Conservation (phyloP, 2,113 vertebrate genomes). For the Uropsilus gracilis region DNA sequence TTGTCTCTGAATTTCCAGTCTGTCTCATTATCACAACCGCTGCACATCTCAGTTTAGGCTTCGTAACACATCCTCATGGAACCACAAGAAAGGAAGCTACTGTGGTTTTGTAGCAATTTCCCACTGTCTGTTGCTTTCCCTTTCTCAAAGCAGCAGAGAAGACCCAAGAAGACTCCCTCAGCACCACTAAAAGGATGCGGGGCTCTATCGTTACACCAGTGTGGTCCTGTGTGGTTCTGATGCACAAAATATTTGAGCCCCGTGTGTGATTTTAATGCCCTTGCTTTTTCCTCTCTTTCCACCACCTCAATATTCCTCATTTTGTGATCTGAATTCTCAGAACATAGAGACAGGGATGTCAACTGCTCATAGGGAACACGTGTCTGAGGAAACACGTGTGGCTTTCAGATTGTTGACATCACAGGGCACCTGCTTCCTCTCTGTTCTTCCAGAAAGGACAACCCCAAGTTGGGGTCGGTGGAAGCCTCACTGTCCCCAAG, state of each 20-base stretch:
- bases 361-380: background rate
- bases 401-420: background rate
- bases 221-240: background rate
- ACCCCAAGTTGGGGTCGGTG: background rate
- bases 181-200: background rate
- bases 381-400: background rate
- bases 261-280: background rate
- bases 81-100: background rate
- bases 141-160: background rate
- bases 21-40: no score
- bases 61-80: background rate
- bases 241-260: background rate
- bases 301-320: background rate
- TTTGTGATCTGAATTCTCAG: background rate
- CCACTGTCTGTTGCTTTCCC: background rate
- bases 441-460: background rate
- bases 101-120: background rate
- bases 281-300: background rate
- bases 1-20: background rate
- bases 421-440: background rate
- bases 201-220: background rate
- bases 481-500: no score
- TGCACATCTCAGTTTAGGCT: background rate
- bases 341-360: background rate
- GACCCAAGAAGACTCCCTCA: background rate